Percentiles rank a stretch among this genome's conserved stretches.
phyloP scores from a whole-genome alignment of 2,797 vertebrate species.

The Brachymystax lenok region DNA sequence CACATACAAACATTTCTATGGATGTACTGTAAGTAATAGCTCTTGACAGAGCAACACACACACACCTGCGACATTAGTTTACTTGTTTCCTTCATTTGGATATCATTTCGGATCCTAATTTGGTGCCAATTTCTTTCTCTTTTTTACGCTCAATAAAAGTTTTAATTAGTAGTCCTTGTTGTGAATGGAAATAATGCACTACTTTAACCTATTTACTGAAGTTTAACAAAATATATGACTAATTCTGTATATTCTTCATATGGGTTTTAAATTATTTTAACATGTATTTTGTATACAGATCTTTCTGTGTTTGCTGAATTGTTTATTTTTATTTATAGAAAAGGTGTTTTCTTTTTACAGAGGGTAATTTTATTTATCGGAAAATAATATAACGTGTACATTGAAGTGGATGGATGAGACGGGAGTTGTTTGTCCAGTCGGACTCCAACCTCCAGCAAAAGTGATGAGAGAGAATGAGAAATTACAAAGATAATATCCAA shows the following conservation, averaged over 20 bases:
- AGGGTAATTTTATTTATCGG: constrained; percentile 64
- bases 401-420: neutral
- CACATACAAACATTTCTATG: constrained; percentile 14
- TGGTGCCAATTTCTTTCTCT: constrained; percentile 51
- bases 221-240: constrained; percentile 60
- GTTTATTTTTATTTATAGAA: constrained; percentile 45
- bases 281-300: constrained; percentile 82
- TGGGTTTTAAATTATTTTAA: constrained; percentile 60
- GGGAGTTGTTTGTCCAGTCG: neutral
- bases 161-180: constrained; percentile 47
- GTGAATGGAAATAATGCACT: constrained; percentile 68
- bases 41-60: constrained; percentile 2
- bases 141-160: constrained; percentile 23
- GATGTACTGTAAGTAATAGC: constrained; percentile 13
- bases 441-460: neutral
- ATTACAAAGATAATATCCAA: neutral
- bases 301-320: constrained; percentile 69
- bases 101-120: constrained; percentile 44
- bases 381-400: constrained; percentile 50
- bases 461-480: neutral
- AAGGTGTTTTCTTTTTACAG: constrained; percentile 48
- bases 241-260: constrained; percentile 78
- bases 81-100: constrained; percentile 16
- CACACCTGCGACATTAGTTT: neutral
- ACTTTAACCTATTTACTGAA: constrained; percentile 54